phyloP scores from a whole-genome alignment of 2,797 vertebrate genomes.

The Acrocephalus scirpaceus region DNA sequence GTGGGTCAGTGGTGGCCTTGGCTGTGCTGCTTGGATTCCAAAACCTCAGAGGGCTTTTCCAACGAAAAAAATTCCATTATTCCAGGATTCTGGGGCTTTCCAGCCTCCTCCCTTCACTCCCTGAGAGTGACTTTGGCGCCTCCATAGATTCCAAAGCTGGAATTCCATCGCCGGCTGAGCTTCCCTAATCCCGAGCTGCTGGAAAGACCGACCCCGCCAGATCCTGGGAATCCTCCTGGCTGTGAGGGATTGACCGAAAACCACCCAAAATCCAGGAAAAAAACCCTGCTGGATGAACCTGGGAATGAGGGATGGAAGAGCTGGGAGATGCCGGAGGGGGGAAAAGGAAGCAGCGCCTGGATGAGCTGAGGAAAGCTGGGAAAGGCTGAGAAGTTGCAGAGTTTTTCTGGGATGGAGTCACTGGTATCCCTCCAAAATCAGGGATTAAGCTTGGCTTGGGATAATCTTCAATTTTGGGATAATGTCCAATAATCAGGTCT shows the following conservation, averaged over 20 bases:
- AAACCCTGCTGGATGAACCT: rapidly evolving
- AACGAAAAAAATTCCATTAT: rapidly evolving
- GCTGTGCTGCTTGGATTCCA: neutral
- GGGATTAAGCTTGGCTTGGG: neutral
- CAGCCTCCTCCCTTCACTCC: neutral
- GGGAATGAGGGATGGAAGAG: neutral
- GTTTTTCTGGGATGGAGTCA: neutral
- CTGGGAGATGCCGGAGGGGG: neutral
- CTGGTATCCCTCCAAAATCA: neutral
- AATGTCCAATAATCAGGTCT: neutral
- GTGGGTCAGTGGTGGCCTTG: too few species aligned
- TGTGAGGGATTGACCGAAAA: neutral
- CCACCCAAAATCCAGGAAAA: neutral
- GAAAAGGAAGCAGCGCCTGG: neutral
- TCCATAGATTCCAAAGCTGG: neutral
- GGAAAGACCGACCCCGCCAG: neutral
- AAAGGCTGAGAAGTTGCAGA: neutral
- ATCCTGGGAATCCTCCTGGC: neutral
- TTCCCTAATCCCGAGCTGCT: neutral
- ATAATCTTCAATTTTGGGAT: neutral
- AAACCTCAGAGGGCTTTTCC: neutral
- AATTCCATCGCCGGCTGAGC: neutral
- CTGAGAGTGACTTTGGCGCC: neutral
- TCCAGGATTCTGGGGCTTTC: rapidly evolving
- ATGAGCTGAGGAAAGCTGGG: neutral